Conservation (phyloP, 2,888 invertebrate species). For the Ophion costatus region DNA sequence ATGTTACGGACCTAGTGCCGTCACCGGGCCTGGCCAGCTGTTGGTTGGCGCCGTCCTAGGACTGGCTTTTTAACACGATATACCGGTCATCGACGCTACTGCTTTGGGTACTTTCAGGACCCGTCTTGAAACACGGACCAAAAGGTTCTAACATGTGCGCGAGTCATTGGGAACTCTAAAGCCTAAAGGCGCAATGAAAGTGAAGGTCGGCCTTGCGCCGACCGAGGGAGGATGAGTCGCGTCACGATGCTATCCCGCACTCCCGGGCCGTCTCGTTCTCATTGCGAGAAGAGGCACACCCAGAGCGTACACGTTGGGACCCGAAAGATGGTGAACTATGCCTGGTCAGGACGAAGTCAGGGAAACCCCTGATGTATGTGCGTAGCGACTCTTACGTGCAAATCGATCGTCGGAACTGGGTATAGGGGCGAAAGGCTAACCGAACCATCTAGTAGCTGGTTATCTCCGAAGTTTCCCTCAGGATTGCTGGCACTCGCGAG, state of each 20-base stretch:
- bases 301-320: conserved; percentile 88
- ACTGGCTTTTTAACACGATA: conserved; percentile 71
- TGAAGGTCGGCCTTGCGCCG: conserved; percentile 84
- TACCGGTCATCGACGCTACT: conserved; percentile 80
- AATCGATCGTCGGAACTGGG: conserved; percentile 91
- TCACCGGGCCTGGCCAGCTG: conserved; percentile 69
- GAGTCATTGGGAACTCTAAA: conserved; percentile 87
- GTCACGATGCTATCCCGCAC: conserved; percentile 84
- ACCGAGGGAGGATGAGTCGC: conserved; percentile 84
- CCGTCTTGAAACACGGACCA: conserved; percentile 92
- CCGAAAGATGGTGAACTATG: conserved; percentile 91
- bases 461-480: conserved; percentile 91
- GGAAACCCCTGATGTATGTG: conserved; percentile 89
- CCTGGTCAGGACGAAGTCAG: conserved; percentile 89
- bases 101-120: conserved; percentile 84
- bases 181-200: conserved; percentile 89
- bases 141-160: conserved; percentile 90
- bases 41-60: conserved; percentile 71
- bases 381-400: conserved; percentile 91
- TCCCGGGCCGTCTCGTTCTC: conserved; percentile 86
- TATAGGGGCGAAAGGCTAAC: conserved; percentile 90
- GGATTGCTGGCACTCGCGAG: conserved; percentile 77
- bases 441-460: conserved; percentile 92
- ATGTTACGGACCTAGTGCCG: background rate
- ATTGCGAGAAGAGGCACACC: conserved; percentile 84